Evolutionary conservation across 2,113 vertebrate species (phyloP), one percentile per base, ranked within the genome.

Genomic region (Campylomormyrus numenius): DNA sequence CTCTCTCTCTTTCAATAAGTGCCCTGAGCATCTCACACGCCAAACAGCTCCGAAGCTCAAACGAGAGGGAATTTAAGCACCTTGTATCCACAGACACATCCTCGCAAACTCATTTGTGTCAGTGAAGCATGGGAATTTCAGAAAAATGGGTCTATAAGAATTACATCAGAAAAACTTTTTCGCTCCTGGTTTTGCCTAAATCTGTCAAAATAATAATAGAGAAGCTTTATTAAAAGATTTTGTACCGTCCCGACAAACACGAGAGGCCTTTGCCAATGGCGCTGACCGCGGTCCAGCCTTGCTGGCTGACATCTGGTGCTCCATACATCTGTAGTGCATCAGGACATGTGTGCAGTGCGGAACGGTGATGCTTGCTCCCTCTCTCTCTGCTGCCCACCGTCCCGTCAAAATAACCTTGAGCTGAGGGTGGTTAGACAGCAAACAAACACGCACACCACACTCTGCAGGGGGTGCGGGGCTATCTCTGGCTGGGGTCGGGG

Each of bases 51-150:
- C 24, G n/a, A 66, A 27, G 58, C n/a, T 27, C 58, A 66, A 66
- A 13, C 10, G 62, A 27, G 62, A 11, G 9, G 10, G 62, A 31
- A 66, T 31, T 66, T 27, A 66, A 45, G 85, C 17, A 66, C 45
- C 53, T 39, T 45, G 31, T 27, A 94, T 94, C 92, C 90, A 91
- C 93, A 93, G 91, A 92, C 94, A 95, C 93, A 93, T 91, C 92
- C 92, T 91, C 52, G 91, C 92, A 92, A 95, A 93, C 85, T 90
- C 92, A 90, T n/a, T n/a, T 91, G 92, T 94, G 94, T 92, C 92
- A 92, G 94, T 95, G 42, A 21, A 66, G 93, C 77, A 46, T 49
- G 46, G 45, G 42, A 42, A 19, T 42, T 42, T 42, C 11, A 35
- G 31, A 35, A 74, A 39, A 35, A 21, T 39, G 2, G 13, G 10